Base-by-base conservation (phyloP, 2,113 vertebrate species). In the Phrynosoma platyrhinos region DNA sequence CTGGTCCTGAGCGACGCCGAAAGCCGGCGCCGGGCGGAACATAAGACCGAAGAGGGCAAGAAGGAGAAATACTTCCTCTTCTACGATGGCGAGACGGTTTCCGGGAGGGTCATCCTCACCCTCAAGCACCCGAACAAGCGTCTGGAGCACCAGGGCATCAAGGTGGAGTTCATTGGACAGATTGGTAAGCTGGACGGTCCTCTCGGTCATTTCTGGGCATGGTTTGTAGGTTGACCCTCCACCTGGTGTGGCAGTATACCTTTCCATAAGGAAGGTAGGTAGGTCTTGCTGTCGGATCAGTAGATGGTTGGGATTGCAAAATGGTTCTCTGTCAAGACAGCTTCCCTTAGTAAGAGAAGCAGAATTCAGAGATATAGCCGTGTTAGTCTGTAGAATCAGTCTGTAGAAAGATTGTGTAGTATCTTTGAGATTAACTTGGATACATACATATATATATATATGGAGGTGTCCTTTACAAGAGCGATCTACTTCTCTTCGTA, bases 51-150 rank as follows among this genome's bases (percentile, higher is more conserved):
- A 91, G 99, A 99, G 66, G 98, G 98, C 32, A 99, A 98, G 95
- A 99, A 98, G 93, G 98, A 99, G 93, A 99, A 98, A 78, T 99
- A 98, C 86, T 98, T 98, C 91, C 98, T 99, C 0, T 99, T 99
- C 94, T 99, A 98, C 62, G 98, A 99, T 4, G 99, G 99, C 0
- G 99, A 99, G 93, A 99, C 98, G 0, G 98, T 99, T 25, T 98
- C 98, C 42, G 98, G 99, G 1, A 97, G 98, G 95, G 98, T 98
- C 90, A 98, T 97, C 78, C 98, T 99, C 72, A 98, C 97, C 0
- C 98, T 99, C 87, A 99, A 99, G 96, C 98, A 98, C 91, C 98
- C 98, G 18, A 98, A 98, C 74, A 98, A 98, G 95, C 97, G 98
- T 82, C 97, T 99, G 90, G 98, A 99, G 94, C 99, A 99, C 93